A percentile compares a stretch with the other conserved stretches of the same genome.
phyloP scores from a whole-genome alignment of 1,140 invertebrate genomes.

The Reticulitermes speratus region DNA sequence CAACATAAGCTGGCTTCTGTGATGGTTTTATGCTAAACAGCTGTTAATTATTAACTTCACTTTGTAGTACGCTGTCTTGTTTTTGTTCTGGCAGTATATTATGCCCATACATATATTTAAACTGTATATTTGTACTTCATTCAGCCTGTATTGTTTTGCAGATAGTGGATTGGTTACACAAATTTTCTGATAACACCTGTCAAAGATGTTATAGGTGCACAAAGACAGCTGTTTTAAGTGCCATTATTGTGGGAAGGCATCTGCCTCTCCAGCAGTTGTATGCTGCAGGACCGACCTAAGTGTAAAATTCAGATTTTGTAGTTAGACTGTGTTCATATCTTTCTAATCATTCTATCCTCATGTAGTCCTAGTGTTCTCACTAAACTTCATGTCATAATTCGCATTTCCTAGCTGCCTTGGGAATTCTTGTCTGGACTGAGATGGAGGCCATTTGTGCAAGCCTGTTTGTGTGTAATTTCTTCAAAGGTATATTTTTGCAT shows the following conservation, averaged over 20 bases:
- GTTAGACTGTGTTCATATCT: slow-evolving; percentile 25
- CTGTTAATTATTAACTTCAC: slow-evolving; percentile 23
- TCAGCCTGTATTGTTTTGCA: slow-evolving; percentile 4
- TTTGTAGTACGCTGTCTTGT: slow-evolving; percentile 21
- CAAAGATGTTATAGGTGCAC: slow-evolving; percentile 1
- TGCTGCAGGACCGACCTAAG: background rate
- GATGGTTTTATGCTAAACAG: slow-evolving; percentile 30
- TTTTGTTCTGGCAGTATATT: slow-evolving; percentile 5
- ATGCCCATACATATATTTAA: slow-evolving; percentile 20
- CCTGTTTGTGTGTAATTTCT: slow-evolving; percentile 32
- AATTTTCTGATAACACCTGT: slow-evolving; percentile 19
- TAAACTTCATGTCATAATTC: background rate
- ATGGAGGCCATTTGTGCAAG: slow-evolving; percentile 28
- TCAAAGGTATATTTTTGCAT: slow-evolving; percentile 35
- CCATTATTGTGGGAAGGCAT: slow-evolving; percentile 32
- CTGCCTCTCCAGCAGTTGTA: slow-evolving; percentile 22
- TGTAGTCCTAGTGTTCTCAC: background rate
- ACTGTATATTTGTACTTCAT: slow-evolving; percentile 15
- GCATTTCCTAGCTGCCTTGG: slow-evolving; percentile 31
- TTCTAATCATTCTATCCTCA: slow-evolving; percentile 23
- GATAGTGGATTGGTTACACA: slow-evolving; percentile 23
- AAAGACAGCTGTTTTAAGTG: slow-evolving; percentile 31
- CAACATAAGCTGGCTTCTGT: slow-evolving; percentile 36
- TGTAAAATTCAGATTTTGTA: background rate
- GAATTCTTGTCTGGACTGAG: slow-evolving; percentile 30